Evolutionary conservation across 2,888 invertebrate genomes (phyloP), one percentile per base, ranked within the genome.

Genomic region (Scaptomyza parva): DNA sequence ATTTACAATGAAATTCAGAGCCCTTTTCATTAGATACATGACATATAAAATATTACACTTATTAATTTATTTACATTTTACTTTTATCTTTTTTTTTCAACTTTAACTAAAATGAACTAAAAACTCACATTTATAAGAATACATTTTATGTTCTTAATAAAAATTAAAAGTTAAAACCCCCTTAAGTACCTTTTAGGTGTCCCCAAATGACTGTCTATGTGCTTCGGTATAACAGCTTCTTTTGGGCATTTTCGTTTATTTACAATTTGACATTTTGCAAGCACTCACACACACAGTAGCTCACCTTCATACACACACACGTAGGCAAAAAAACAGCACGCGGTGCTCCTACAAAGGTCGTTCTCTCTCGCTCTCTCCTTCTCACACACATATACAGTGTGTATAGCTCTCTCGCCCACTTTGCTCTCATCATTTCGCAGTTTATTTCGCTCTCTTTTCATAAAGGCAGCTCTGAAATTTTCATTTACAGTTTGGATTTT

Each of bases 261-360:
- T 82, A 82, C 86, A 86, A 70, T 86, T 82, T 86, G 80, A 86
- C 86, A 82, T 86, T 86, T 82, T 78, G 86, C 76, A 78, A 80
- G 65, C 72, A 52, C 69, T 18, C 59, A 30, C 40, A 43, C 52
- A 43, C 11, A 48, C 40, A 78, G 72, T 59, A 55, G 80, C 80
- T 82, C 76, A 83, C 86, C 86, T 86, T 83, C 81, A 58, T 53
- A 67, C 55, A 68, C 41, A 63, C 48, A 60, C 59, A 59, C 30
- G 33, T 22, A 52, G 17, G n/a, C 39, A 39, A 17, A 33, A n/a
- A 22, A 18, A 24, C 51, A 57, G 30, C 61, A 22, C 58, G 43
- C 64, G 43, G n/a, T 61, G 74, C 76, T 68, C 40, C 52, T 60
- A 57, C 68, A 77, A 63, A 80, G 77, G 66, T 71, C 63, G 67